Conservation (phyloP, 2,888 invertebrate species). For the Pomacea canaliculata region DNA sequence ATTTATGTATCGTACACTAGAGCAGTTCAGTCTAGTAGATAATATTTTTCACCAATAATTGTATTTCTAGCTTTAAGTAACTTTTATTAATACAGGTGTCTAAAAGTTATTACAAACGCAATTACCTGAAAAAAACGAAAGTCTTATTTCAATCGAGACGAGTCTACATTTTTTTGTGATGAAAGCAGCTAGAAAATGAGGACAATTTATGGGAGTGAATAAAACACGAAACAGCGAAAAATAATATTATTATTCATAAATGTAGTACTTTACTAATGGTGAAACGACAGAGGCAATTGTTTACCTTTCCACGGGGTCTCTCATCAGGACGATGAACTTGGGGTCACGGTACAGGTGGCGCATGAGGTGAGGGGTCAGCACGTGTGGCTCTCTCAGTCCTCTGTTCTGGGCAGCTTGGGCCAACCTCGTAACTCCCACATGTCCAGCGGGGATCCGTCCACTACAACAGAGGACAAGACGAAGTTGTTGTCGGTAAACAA, state of each 20-base stretch:
- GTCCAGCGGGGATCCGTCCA: constrained; percentile 59
- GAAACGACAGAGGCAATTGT: not conserved
- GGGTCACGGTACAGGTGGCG: constrained; percentile 38
- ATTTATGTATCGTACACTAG: too few species aligned
- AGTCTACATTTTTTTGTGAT: too few species aligned
- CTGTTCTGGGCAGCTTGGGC: constrained; percentile 54
- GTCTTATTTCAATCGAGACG: too few species aligned
- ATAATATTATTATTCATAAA: not conserved
- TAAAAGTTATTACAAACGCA: too few species aligned
- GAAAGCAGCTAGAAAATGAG: too few species aligned
- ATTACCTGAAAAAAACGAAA: too few species aligned
- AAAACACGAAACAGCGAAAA: not conserved
- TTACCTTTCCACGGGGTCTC: constrained; percentile 57
- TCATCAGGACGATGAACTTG: constrained; percentile 53
- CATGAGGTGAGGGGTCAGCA: constrained; percentile 44
- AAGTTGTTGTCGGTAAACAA: too few species aligned
- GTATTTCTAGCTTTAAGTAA: too few species aligned
- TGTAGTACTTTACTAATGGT: too few species aligned
- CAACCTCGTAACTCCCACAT: constrained; percentile 61
- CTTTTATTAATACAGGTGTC: too few species aligned
- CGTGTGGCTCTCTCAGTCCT: constrained; percentile 38
- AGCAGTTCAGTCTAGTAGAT: too few species aligned
- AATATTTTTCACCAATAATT: too few species aligned
- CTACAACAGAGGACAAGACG: constrained; percentile 27
- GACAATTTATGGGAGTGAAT: not conserved